These are phyloP conservation scores for Agrochola circellaris DNA, from an alignment of 2,888 invertebrate genomes.

Conservation along the genomic window DNA sequence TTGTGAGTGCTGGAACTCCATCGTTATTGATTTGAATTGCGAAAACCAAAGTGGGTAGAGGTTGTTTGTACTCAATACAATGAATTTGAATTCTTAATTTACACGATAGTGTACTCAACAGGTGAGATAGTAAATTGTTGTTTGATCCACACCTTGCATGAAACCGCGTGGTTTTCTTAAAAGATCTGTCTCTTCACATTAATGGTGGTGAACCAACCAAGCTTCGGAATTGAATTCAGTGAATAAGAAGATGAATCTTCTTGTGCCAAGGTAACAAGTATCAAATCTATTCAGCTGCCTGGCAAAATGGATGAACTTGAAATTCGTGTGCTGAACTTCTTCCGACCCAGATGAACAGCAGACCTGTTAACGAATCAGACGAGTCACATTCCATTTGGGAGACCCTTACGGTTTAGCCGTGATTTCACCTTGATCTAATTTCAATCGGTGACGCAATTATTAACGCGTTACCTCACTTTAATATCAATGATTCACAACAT, in stretches of 20 bases:
- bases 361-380: neutral
- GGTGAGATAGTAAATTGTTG: neutral
- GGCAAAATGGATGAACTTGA: neutral
- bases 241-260: too few species aligned
- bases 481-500: conserved; percentile 23
- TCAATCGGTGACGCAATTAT: conserved; percentile 9
- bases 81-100: neutral
- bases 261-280: neutral
- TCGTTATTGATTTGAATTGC: neutral
- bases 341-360: neutral
- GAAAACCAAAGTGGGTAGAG: neutral
- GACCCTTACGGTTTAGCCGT: neutral
- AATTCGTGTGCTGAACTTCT: neutral
- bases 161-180: neutral
- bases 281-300: neutral
- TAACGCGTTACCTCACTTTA: neutral
- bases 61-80: neutral
- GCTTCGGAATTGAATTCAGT: neutral
- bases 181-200: neutral
- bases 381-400: too few species aligned
- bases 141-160: neutral
- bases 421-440: conserved; percentile 38
- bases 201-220: neutral
- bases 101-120: neutral
- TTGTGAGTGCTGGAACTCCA: neutral